Conservation (phyloP, 2,113 vertebrate species). For the Columba janthina region DNA sequence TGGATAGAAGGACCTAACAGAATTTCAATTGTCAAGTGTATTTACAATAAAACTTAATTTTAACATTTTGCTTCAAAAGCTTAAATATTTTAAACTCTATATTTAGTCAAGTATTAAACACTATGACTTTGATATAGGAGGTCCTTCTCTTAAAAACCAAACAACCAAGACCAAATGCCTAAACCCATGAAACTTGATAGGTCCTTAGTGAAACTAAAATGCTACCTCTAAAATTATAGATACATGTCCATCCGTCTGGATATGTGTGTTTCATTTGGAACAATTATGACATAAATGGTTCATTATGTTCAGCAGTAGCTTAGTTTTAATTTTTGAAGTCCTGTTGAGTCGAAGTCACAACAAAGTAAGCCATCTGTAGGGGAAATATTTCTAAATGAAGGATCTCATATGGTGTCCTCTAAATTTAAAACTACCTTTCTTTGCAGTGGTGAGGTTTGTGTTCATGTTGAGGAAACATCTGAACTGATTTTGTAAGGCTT, state of each 20-base stretch:
- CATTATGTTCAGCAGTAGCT: not conserved
- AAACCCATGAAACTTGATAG: not conserved
- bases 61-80: not conserved
- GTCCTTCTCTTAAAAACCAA: not conserved
- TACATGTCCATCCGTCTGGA: not conserved
- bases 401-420: not conserved
- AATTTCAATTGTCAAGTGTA: not conserved
- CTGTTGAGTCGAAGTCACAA: not conserved
- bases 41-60: not conserved
- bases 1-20: not conserved
- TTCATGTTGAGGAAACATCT: not conserved
- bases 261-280: not conserved
- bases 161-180: fast-evolving
- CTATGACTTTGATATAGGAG: not conserved
- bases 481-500: not conserved
- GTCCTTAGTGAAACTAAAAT: not conserved
- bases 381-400: not conserved
- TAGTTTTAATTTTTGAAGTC: not conserved
- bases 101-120: not conserved
- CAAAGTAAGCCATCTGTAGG: not conserved
- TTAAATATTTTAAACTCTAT: not conserved
- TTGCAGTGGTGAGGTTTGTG: not conserved
- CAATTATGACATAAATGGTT: not conserved
- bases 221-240: not conserved
- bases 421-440: not conserved